These are phyloP conservation scores for Troides aeacus DNA, from an alignment of 2,888 invertebrate genomes.

Conservation along the genomic window DNA sequence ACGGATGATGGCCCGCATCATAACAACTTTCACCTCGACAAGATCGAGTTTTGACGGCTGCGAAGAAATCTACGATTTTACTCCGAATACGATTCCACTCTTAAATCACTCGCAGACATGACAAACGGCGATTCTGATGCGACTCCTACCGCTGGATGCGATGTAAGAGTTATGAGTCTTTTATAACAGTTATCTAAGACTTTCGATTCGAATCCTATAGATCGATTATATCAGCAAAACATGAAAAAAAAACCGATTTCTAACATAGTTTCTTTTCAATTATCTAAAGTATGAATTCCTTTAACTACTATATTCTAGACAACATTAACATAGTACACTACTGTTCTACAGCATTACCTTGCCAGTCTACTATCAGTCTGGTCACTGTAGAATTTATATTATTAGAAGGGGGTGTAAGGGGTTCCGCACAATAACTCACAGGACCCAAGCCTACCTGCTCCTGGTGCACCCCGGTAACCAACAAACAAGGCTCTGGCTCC, in stretches of 20 bases:
- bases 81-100: conserved; percentile 9
- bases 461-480: no score
- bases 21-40: conserved; percentile 13
- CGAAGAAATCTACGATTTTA: conserved; percentile 11
- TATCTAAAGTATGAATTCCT: not conserved
- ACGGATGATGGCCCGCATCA: not conserved
- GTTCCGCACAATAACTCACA: no score
- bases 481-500: no score
- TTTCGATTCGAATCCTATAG: not conserved
- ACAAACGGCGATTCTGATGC: not conserved
- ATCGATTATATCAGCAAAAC: no score
- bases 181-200: conserved; percentile 1
- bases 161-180: not conserved
- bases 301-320: no score
- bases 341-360: no score
- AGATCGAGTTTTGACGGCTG: conserved; percentile 10
- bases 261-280: not conserved
- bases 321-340: no score
- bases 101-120: conserved; percentile 12
- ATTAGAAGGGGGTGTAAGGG: no score
- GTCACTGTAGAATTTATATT: no score
- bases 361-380: no score
- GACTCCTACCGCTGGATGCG: not conserved
- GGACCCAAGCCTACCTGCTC: no score
- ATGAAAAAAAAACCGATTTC: no score